Evolutionary conservation across 64 coral and sea anemone species (phyloP), one percentile per base, ranked within the genome.

Genomic region (Stichodactyla mertensii): DNA sequence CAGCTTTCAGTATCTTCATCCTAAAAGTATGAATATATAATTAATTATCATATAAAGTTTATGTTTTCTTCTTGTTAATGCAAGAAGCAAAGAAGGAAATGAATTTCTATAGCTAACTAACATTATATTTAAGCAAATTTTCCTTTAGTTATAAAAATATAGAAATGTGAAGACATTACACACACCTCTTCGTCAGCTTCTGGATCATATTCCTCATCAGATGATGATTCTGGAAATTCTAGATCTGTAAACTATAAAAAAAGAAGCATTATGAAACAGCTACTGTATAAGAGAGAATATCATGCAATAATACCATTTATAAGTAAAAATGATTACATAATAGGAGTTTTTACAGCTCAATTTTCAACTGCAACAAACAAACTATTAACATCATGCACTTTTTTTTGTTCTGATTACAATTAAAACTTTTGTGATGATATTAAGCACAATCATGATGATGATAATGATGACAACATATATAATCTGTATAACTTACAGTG

Each of bases 1-100:
- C 80, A 96, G 20, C 94, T 96, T 81, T 96, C 91, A 53, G 90
- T 87, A 70, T 96, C 94, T 85, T 96, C 94, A 87, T 90, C 91
- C 83, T 85, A 58, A 58, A 11, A 85, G 22, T 7, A 62, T 82
- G 12, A 82, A 7, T n/a, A 85, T 15, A 84, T 24, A 52, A 56
- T 2, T 0, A 81, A 54, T 19, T 20, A 81, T 5, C 15, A 4
- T 6, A 19, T 52, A 66, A 66, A 66, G 22, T 6, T 23, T 31
- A 27, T 2, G 24, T 74, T 36, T 31, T 28, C 56, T 58, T 58
- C 56, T 15, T 58, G 8, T 58, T 15, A 45, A 2, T 58, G 14
- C 5, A 58, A 6, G 56, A 4, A 15, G 36, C 1, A 66, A 6
- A 66, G 62, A 14, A 66, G 15, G 16, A 66, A n/a, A 66, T 66